Conservation (phyloP, 2,888 invertebrate species). For the Drosophila histrio region DNA sequence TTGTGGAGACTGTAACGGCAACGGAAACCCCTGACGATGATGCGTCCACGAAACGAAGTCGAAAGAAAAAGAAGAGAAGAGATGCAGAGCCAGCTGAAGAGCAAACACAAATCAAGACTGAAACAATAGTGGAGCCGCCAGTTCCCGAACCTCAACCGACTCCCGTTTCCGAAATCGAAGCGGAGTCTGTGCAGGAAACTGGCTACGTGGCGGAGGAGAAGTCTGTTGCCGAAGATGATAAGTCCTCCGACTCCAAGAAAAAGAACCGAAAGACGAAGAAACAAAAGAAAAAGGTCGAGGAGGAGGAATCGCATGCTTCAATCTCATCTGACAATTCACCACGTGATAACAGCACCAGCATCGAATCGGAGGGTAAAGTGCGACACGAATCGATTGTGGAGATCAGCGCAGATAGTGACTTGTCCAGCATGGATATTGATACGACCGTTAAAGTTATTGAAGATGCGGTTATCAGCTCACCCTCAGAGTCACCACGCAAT, state of each 20-base stretch:
- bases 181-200: conserved; percentile 85
- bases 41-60: conserved; percentile 86
- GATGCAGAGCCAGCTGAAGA: conserved; percentile 58
- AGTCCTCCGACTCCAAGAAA: conserved; percentile 77
- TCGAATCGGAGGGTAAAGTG: conserved; percentile 74
- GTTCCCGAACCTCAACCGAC: conserved; percentile 84
- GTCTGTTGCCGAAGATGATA: conserved; percentile 85
- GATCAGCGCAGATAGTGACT: conserved; percentile 83
- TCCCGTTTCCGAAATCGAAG: conserved; percentile 56
- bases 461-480: conserved; percentile 86
- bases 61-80: conserved; percentile 88
- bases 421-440: conserved; percentile 85
- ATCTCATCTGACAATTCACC: conserved; percentile 84
- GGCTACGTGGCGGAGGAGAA: conserved; percentile 90
- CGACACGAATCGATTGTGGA: conserved; percentile 81
- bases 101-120: conserved; percentile 36
- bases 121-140: conserved; percentile 21
- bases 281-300: conserved; percentile 80
- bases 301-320: conserved; percentile 84
- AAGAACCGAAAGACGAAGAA: conserved; percentile 86
- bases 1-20: conserved; percentile 77
- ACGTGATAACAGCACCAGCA: conserved; percentile 77
- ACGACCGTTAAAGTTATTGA: conserved; percentile 88
- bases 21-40: conserved; percentile 82
- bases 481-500: conserved; percentile 86